Conservation (phyloP, 2,888 invertebrate species). For the Perithous albicinctus region DNA sequence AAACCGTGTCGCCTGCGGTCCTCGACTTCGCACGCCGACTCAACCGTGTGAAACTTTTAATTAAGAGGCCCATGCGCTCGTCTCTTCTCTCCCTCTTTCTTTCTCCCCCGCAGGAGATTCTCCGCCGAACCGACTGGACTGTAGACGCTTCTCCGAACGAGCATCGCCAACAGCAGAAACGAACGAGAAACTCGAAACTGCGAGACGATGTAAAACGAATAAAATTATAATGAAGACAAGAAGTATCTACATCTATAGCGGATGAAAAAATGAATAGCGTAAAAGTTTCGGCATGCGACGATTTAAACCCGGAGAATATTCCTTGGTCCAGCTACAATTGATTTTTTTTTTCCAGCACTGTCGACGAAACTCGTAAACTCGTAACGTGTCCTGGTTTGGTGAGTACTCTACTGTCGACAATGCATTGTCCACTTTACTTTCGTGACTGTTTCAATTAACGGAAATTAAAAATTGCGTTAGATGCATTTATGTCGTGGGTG, state of each 20-base stretch:
- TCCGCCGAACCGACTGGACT: slow-evolving; percentile 45
- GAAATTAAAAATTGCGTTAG: slow-evolving; percentile 43
- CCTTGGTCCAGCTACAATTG: not conserved
- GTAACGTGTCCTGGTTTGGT: slow-evolving; percentile 4
- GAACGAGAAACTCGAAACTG: slow-evolving; percentile 15
- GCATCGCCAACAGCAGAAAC: slow-evolving; percentile 20
- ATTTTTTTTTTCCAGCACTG: not conserved
- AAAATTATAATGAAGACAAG: slow-evolving; percentile 7
- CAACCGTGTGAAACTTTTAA: slow-evolving; percentile 80
- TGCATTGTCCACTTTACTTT: not conserved
- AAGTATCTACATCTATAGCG: not conserved
- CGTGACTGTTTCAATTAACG: slow-evolving; percentile 50
- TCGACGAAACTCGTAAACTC: not conserved
- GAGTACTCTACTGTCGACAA: not conserved
- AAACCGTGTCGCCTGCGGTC: slow-evolving; percentile 70
- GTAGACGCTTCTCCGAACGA: slow-evolving; percentile 56
- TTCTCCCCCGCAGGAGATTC: slow-evolving; percentile 22
- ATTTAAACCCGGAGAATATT: not conserved
- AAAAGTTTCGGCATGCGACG: not conserved
- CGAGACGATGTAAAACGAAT: slow-evolving; percentile 2
- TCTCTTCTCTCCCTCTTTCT: slow-evolving; percentile 26
- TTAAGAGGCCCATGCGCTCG: slow-evolving; percentile 77
- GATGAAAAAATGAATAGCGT: not conserved
- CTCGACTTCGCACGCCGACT: slow-evolving; percentile 67
- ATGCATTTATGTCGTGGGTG: not conserved